Conservation (phyloP, 1,140 invertebrate genomes). For the Pseudomyrmex sp. region DNA sequence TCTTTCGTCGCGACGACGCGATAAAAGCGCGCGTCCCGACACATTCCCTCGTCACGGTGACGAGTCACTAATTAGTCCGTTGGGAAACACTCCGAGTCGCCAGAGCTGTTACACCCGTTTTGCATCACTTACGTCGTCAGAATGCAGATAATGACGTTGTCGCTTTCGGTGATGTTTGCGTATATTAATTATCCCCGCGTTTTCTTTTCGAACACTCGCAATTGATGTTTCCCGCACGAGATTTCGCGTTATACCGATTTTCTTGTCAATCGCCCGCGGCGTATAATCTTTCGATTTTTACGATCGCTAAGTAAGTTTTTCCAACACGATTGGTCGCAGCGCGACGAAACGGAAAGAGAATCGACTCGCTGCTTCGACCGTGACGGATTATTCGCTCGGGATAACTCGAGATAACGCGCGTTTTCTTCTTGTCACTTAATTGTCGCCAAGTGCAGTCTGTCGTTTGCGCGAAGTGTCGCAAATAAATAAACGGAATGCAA, state of each 20-base stretch:
- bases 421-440: not conserved
- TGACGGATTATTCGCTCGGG: constrained; percentile 16
- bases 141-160: constrained; percentile 14
- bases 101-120: constrained; percentile 12
- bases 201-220: too few species aligned
- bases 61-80: constrained; percentile 32
- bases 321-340: not conserved
- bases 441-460: constrained; percentile 3
- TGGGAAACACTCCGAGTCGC: not conserved
- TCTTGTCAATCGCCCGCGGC: too few species aligned
- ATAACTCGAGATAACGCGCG: constrained; percentile 40
- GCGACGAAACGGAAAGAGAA: constrained; percentile 6
- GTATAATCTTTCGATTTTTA: too few species aligned
- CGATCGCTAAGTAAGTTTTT: not conserved
- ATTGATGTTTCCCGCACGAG: too few species aligned
- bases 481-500: constrained; percentile 10
- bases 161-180: not conserved
- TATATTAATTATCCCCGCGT: too few species aligned
- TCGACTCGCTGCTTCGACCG: constrained; percentile 14
- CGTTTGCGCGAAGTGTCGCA: not conserved
- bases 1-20: constrained; percentile 3
- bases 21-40: constrained; percentile 14
- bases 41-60: not conserved
- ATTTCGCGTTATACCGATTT: too few species aligned
- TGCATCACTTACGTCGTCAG: not conserved